Evolutionary conservation across 23 tunicate genomes (phyloP).

Genomic region (Halocynthia roretzi): DNA sequence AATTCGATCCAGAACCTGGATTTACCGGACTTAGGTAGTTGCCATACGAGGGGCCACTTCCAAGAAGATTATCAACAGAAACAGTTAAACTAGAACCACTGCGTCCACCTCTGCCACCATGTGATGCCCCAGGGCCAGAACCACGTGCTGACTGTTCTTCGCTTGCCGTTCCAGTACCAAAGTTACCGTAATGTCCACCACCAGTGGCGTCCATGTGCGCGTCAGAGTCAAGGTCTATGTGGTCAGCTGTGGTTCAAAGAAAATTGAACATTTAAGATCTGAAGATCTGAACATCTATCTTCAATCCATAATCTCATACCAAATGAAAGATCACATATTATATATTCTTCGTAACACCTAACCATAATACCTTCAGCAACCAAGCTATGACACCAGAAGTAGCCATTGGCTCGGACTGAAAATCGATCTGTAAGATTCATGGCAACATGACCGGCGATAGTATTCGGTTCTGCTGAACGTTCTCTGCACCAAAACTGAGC

Average conservation of each 20-base stretch:
- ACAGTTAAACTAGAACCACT: conserved; percentile 20
- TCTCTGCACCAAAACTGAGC: conserved; percentile 7
- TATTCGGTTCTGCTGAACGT: not conserved
- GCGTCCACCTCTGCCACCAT: conserved; percentile 21
- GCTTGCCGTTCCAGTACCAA: conserved; percentile 11
- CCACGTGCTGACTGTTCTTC: not conserved
- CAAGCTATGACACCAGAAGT: conserved; percentile 18
- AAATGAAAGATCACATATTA: not conserved
- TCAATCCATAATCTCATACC: too few relatives aligned
- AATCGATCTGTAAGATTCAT: conserved; percentile 7
- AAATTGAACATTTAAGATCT: too few relatives aligned
- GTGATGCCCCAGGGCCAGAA: conserved; percentile 23
- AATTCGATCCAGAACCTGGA: conserved; percentile 13
- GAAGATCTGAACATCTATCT: too few relatives aligned
- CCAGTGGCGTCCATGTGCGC: conserved; percentile 10
- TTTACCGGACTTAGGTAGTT: not conserved
- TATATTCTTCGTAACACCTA: too few relatives aligned
- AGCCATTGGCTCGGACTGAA: conserved; percentile 13
- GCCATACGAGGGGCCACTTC: conserved; percentile 23
- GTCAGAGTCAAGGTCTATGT: conserved; percentile 20
- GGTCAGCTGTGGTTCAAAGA: not conserved
- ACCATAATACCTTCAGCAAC: not conserved
- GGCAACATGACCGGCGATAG: not conserved
- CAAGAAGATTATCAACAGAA: conserved; percentile 10
- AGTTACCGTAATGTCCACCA: conserved; percentile 4